A percentile compares a stretch with the other conserved stretches of the same genome.
phyloP scores from a whole-genome alignment of 2,888 invertebrate genomes.

The Volucella zonaria region DNA sequence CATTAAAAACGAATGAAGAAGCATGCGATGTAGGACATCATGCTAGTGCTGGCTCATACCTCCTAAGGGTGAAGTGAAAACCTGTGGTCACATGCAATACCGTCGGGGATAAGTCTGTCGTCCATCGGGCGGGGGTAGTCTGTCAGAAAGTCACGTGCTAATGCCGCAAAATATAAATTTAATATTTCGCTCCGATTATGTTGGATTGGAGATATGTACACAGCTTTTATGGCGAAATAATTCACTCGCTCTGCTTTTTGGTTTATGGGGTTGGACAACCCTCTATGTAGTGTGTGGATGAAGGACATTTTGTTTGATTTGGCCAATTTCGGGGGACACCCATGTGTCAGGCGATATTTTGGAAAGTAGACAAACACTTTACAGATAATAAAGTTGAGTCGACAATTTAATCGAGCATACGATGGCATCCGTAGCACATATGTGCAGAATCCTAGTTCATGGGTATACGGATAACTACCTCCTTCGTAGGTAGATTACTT shows the following conservation, averaged over 20 bases:
- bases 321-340: constrained; percentile 57
- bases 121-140: constrained; percentile 14
- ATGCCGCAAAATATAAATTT: constrained; percentile 72
- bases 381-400: constrained; percentile 47
- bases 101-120: not conserved
- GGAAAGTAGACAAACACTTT: constrained; percentile 38
- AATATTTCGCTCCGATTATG: constrained; percentile 49
- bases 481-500: not conserved
- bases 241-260: constrained; percentile 26
- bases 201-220: constrained; percentile 30
- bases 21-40: constrained; percentile 3
- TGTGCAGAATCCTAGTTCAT: not conserved
- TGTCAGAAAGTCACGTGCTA: constrained; percentile 70
- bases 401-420: constrained; percentile 3
- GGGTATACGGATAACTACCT: not conserved
- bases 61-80: not conserved
- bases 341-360: constrained; percentile 28
- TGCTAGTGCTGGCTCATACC: not conserved
- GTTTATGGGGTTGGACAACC: too few relatives aligned
- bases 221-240: constrained; percentile 65
- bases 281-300: not conserved
- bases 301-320: constrained; percentile 59
- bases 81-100: constrained; percentile 49
- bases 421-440: constrained; percentile 1
- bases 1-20: constrained; percentile 66